Conservation (phyloP, 2,113 vertebrate species). For the Condylura cristata region DNA sequence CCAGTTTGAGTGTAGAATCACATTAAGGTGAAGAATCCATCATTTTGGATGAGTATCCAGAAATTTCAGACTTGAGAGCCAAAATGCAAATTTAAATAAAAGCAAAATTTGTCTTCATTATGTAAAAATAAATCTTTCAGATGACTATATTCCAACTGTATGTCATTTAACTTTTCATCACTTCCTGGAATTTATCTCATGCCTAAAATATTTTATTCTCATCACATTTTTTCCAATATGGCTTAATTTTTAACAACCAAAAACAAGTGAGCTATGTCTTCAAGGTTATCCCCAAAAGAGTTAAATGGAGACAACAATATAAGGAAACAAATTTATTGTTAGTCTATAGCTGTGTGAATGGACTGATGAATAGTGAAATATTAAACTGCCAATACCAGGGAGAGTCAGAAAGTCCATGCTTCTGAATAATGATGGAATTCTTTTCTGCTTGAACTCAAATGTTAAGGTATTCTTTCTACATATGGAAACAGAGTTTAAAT, state of each 20-base stretch:
- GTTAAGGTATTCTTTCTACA: background rate
- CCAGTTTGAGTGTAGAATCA: conserved; percentile 15
- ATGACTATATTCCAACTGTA: conserved; percentile 26
- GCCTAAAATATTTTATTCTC: background rate
- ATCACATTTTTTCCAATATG: background rate
- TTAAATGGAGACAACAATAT: background rate
- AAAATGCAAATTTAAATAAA: conserved; percentile 75
- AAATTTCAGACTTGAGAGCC: conserved; percentile 63
- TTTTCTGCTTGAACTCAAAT: background rate
- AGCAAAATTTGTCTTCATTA: background rate
- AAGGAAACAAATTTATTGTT: background rate
- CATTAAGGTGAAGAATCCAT: conserved; percentile 51
- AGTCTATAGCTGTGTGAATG: background rate
- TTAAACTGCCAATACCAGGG: background rate
- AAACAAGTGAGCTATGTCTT: background rate
- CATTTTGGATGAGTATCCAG: conserved; percentile 62
- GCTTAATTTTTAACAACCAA: background rate
- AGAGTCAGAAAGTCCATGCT: background rate
- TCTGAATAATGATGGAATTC: background rate
- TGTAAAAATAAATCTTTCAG: background rate
- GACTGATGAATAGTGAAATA: background rate
- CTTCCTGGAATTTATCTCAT: background rate
- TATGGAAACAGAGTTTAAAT: background rate
- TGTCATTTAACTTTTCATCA: background rate
- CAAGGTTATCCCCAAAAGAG: background rate